phyloP scores from a whole-genome alignment of 2,888 invertebrate genomes.

The Eupithecia vulgata region DNA sequence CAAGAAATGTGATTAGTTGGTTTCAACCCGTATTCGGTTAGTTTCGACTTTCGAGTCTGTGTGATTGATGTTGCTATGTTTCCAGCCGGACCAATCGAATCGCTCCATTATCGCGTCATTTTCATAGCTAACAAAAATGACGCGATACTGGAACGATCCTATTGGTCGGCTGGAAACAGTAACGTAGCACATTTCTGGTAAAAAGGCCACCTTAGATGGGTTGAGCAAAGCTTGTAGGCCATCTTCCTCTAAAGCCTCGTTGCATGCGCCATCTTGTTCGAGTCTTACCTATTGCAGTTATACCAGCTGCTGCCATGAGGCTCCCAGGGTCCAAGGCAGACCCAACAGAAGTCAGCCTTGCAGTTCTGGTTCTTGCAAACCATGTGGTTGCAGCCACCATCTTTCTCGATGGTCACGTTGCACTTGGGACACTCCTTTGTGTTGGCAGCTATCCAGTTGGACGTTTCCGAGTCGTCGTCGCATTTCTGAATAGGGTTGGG shows the following conservation, averaged over 20 bases:
- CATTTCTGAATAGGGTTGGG: conserved; percentile 88
- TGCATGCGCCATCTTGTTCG: not conserved
- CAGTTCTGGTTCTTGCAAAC: conserved; percentile 99
- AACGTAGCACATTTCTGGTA: no score
- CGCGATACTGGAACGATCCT: no score
- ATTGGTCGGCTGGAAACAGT: no score
- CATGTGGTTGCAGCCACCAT: conserved; percentile 99
- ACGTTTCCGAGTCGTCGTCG: conserved; percentile 99
- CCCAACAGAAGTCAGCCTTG: conserved; percentile 99
- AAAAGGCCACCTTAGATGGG: no score
- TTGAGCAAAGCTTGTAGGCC: no score
- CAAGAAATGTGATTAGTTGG: no score
- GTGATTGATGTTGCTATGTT: no score
- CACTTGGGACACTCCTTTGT: conserved; percentile 99
- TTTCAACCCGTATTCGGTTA: no score
- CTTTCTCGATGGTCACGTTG: conserved; percentile 97
- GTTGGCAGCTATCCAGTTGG: conserved; percentile 99
- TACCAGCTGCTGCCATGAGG: conserved; percentile 99
- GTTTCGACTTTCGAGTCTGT: no score
- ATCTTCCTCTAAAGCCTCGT: not conserved
- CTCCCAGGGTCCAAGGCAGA: conserved; percentile 99
- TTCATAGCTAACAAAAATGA: no score
- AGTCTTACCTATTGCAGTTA: conserved; percentile 92
- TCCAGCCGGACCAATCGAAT: no score
- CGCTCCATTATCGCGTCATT: no score